Evolutionary conservation across 2,797 vertebrate genomes (phyloP).

Genomic region (Pangasius larnaudii): DNA sequence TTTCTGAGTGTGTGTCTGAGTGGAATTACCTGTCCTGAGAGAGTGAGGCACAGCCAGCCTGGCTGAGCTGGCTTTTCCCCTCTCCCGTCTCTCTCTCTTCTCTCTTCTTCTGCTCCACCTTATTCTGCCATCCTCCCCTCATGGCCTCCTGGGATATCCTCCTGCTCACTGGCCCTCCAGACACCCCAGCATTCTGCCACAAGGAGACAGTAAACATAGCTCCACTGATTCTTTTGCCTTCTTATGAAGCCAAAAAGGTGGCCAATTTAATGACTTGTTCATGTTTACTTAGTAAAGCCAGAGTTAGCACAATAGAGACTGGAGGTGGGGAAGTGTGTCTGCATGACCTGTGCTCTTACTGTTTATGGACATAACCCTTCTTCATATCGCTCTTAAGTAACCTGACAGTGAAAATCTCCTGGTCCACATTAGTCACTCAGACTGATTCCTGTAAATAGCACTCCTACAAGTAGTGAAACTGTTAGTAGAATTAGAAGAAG

Average conservation of each 20-base stretch:
- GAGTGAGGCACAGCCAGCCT: slow-evolving; percentile 80
- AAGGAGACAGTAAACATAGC: not conserved
- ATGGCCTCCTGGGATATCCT: slow-evolving; percentile 53
- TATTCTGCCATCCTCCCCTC: slow-evolving; percentile 62
- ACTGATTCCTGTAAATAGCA: not conserved
- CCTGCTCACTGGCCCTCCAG: slow-evolving; percentile 54
- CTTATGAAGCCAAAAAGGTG: not conserved
- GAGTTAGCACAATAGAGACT: not conserved
- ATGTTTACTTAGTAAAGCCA: not conserved
- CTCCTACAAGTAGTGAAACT: not conserved
- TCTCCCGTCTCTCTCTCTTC: slow-evolving; percentile 78
- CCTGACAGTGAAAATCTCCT: not conserved
- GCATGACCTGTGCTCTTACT: not conserved
- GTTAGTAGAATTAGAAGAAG: not conserved
- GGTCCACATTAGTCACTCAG: not conserved
- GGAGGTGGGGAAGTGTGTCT: not conserved
- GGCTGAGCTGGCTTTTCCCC: slow-evolving; percentile 80
- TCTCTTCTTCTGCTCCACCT: slow-evolving; percentile 70
- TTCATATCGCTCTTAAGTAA: not conserved
- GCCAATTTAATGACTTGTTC: not conserved
- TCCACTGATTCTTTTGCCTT: not conserved
- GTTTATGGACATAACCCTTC: not conserved
- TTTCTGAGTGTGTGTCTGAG: slow-evolving; percentile 8
- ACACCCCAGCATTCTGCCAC: slow-evolving; percentile 57
- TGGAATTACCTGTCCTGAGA: slow-evolving; percentile 84